Conservation (phyloP, 2,888 invertebrate genomes). For the Carterocephalus palaemon region DNA sequence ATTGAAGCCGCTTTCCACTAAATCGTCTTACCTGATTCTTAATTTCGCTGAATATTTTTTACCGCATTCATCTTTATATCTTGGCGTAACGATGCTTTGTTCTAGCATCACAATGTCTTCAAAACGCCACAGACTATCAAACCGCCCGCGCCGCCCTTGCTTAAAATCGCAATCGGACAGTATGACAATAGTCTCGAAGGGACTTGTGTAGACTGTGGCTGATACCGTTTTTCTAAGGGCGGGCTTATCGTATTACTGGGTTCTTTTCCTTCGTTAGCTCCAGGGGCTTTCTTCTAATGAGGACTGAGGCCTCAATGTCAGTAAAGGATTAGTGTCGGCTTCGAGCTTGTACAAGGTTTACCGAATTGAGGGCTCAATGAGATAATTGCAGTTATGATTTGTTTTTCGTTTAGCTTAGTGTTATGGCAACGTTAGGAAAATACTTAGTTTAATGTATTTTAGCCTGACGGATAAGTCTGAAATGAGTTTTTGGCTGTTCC, state of each 20-base stretch:
- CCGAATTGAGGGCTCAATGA: background rate
- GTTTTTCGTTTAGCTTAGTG: too few species aligned
- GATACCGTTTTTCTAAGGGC: slow-evolving; percentile 29
- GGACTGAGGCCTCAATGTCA: slow-evolving; percentile 22
- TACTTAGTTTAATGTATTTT: too few species aligned
- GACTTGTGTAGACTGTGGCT: slow-evolving; percentile 28
- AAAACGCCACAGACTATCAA: slow-evolving; percentile 23
- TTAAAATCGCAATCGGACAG: background rate
- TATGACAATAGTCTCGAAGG: slow-evolving; percentile 1
- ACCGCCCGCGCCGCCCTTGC: too few species aligned
- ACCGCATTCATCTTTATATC: slow-evolving; percentile 37
- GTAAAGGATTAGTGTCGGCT: slow-evolving; percentile 14
- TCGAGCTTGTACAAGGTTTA: slow-evolving; percentile 6
- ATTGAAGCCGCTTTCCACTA: too few species aligned
- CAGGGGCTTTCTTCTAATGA: slow-evolving; percentile 31
- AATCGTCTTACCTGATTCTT: slow-evolving; percentile 38
- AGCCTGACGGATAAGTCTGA: too few species aligned
- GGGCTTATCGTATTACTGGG: slow-evolving; percentile 38
- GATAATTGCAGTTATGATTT: slow-evolving; percentile 10
- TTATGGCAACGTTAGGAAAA: too few species aligned
- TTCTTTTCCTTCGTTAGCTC: slow-evolving; percentile 38
- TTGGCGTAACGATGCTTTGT: slow-evolving; percentile 34
- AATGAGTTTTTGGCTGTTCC: too few species aligned
- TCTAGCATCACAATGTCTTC: slow-evolving; percentile 31
- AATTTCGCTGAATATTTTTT: slow-evolving; percentile 37